These are phyloP conservation scores for Phocoena phocoena DNA, from an alignment of 2,113 vertebrate species.

Conservation along the genomic window DNA sequence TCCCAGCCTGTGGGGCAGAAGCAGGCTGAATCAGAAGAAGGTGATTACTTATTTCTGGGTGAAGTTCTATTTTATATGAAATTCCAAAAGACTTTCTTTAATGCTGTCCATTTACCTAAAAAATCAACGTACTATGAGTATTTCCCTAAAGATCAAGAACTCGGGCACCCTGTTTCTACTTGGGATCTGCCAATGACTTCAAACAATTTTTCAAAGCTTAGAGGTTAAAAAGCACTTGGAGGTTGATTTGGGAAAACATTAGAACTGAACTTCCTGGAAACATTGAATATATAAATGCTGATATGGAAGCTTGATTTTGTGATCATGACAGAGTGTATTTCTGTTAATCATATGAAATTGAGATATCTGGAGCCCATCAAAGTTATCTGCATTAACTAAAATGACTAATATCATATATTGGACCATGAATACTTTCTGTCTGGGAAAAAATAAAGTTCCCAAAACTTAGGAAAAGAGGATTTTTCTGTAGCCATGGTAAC, in stretches of 20 bases:
- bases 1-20: background rate
- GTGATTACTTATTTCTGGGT: background rate
- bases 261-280: background rate
- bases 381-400: background rate
- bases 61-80: background rate
- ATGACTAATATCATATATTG: background rate
- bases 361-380: background rate
- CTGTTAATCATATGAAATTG: background rate
- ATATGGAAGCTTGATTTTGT: background rate
- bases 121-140: background rate
- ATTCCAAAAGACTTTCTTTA: background rate
- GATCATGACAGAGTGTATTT: background rate
- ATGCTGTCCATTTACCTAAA: background rate
- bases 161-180: background rate
- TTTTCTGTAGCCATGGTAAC: background rate
- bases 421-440: background rate
- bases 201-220: background rate
- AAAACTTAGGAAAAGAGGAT: background rate
- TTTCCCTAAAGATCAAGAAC: background rate
- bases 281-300: background rate
- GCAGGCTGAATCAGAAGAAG: background rate
- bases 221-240: background rate
- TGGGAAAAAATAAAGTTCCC: background rate
- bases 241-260: background rate
- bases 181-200: background rate